Base-by-base conservation (phyloP, 2,797 vertebrate species). In the Falco rusticolus region DNA sequence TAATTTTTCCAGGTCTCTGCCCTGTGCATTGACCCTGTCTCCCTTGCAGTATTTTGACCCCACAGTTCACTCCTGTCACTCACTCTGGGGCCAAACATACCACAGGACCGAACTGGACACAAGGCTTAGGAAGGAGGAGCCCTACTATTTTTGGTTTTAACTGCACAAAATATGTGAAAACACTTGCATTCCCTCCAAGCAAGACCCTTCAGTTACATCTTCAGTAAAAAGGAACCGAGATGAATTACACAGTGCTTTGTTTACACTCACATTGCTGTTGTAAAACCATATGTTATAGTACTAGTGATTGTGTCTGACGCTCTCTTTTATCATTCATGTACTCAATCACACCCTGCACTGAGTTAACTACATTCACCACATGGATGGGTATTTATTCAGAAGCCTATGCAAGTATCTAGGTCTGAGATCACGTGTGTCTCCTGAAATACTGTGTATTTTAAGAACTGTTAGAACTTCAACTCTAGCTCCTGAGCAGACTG, bases 281-380 rank as follows among this genome's bases (percentile, higher is more conserved):
- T 87, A 89, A 86, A 95, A 57, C 54, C 69, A 0, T 68, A 66
- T 69, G 66, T n/a, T 78, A n/a, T 11, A 84, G 33, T n/a, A 47
- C 68, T 8, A 84, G 64, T 24, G 76, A 79, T 63, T 41, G 60
- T 51, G 77, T 66, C 92, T 94, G 94, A 77, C 0, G 1, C 48
- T 43, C 34, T 81, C 39, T 80, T 71, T 70, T 78, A 88, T 82
- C 95, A 69, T 72, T 88, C 60, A 45, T 31, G 54, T 71, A 24
- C 63, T 87, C 86, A 87, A 90, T 90, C 76, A 89, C 78, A 47
- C 50, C 70, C 79, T 90, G 39, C 57, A 43, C 56, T 6, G 37
- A 92, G 72, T 57, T 87, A 84, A 76, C 74, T 34, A 47, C 0
- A 0, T 28, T 65, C 90, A 60, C 81, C 4, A 3, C 29, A 20